These are phyloP conservation scores for Drosophila helvetica DNA, from an alignment of 2,888 invertebrate species.

Conservation along the genomic window DNA sequence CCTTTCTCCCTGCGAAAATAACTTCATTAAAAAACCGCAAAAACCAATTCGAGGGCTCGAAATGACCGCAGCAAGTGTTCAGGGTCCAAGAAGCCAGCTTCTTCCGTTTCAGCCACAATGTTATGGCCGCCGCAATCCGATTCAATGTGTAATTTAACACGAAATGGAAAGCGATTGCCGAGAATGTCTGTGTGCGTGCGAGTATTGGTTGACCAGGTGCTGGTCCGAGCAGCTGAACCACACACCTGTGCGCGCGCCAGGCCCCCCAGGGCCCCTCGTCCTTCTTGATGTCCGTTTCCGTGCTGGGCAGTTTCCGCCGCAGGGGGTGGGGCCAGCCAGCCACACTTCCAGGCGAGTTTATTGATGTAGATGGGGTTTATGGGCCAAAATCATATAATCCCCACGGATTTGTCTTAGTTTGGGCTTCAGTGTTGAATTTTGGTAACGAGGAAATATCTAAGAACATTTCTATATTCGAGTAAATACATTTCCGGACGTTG, in stretches of 20 bases:
- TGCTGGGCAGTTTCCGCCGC: background rate
- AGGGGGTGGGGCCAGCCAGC: constrained; percentile 16
- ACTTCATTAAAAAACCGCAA: constrained; percentile 80
- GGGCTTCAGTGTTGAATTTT: constrained; percentile 7
- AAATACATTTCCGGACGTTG: background rate
- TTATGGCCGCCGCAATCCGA: constrained; percentile 76
- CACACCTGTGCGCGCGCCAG: constrained; percentile 41
- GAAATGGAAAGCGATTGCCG: constrained; percentile 78
- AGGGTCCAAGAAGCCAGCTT: constrained; percentile 11
- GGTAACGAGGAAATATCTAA: background rate
- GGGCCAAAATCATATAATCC: constrained; percentile 68
- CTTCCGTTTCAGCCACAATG: constrained; percentile 54
- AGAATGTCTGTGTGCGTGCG: constrained; percentile 30
- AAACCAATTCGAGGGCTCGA: constrained; percentile 69
- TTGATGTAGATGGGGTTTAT: constrained; percentile 61
- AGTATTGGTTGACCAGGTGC: constrained; percentile 55
- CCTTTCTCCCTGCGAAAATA: constrained; percentile 58
- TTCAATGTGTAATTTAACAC: constrained; percentile 79
- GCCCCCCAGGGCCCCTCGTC: background rate
- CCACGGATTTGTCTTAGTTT: constrained; percentile 68
- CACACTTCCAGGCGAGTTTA: constrained; percentile 62
- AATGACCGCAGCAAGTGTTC: constrained; percentile 41
- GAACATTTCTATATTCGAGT: constrained; percentile 25
- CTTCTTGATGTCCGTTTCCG: constrained; percentile 15
- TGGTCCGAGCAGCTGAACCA: constrained; percentile 46